Evolutionary conservation across 2,797 vertebrate genomes (phyloP).

Genomic region (Epinephelus malabaricus): DNA sequence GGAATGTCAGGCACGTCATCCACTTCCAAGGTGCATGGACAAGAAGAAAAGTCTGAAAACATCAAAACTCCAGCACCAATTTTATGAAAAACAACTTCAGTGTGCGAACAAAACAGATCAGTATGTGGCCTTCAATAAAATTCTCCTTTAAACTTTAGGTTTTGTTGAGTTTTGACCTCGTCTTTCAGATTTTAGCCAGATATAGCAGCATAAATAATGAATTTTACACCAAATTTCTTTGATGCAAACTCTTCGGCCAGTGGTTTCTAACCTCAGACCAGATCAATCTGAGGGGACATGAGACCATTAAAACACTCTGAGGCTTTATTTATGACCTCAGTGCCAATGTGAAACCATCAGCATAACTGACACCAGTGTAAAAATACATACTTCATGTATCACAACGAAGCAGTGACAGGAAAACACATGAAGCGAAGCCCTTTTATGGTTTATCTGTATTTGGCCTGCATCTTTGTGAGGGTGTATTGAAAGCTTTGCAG

Average conservation of each 20-base stretch:
- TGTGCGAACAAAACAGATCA: not conserved
- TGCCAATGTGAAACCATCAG: not conserved
- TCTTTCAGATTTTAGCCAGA: not conserved
- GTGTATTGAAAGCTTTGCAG: slow-evolving; percentile 1
- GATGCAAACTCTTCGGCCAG: not conserved
- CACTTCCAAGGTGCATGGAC: not conserved
- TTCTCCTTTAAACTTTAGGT: not conserved
- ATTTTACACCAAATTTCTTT: not conserved
- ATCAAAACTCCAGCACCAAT: not conserved
- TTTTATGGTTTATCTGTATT: slow-evolving; percentile 52
- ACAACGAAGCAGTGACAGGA: not conserved
- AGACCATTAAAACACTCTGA: no score
- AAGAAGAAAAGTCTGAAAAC: not conserved
- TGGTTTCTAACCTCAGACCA: not conserved
- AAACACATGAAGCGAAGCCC: slow-evolving; percentile 2
- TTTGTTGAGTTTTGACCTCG: not conserved
- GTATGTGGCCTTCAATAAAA: not conserved
- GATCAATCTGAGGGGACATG: no score
- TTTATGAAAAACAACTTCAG: not conserved
- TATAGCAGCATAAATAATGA: not conserved
- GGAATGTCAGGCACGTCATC: not conserved
- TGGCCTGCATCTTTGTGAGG: slow-evolving; percentile 10
- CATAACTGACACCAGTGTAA: slow-evolving; percentile 9
- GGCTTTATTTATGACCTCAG: not conserved
- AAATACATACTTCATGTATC: slow-evolving; percentile 11